Base-by-base conservation (phyloP, 2,113 vertebrate genomes). In the Tragelaphus strepsiceros region DNA sequence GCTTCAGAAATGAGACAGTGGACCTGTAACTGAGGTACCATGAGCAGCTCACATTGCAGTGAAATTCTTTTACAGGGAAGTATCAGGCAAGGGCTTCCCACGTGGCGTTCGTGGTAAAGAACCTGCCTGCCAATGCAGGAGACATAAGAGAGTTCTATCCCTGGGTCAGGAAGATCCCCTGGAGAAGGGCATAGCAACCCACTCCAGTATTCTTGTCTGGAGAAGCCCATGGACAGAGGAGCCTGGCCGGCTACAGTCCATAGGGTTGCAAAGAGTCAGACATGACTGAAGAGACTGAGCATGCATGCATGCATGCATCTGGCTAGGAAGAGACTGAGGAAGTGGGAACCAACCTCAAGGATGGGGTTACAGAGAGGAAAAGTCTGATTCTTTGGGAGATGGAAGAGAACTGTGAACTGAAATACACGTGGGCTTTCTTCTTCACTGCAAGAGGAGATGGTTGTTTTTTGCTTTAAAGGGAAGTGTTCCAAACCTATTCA, bases 41-140 rank as follows among this genome's bases (percentile, higher is more conserved):
- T 2, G 26, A 11, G 16, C 14, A 51, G 32, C 12, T 22, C 35
- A 11, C 7, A 17, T 0, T 1, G 22, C 32, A 28, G 26, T 6
- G 49, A 30, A 19, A 7, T 26, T 7, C 1, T 35, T 77, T 22
- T 24, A 49, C 43, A 5, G 2, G 54, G 35, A 62, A 14, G 7
- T 12, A n/a, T 46, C 43, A 5, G 10, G 12, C 49, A 49, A 7
- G 43, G 26, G 2, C 39, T 77, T 39, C 12, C 71, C 39, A 43
- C 3, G 6, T 15, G 71, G 12, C 39, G 26, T 26, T 43, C 26
- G 3, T 77, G 22, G 39, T 43, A 43, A 24, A 15, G 71, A 43
- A 43, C 21, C 12, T 12, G 22, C 39, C 39, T 77, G 71, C 12
- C 71, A 43, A 26, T 43, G 39, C 22, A 26, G 39, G 71, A 26